phyloP scores from a whole-genome alignment of 1,140 invertebrate species.

The Drosophila asahinai region DNA sequence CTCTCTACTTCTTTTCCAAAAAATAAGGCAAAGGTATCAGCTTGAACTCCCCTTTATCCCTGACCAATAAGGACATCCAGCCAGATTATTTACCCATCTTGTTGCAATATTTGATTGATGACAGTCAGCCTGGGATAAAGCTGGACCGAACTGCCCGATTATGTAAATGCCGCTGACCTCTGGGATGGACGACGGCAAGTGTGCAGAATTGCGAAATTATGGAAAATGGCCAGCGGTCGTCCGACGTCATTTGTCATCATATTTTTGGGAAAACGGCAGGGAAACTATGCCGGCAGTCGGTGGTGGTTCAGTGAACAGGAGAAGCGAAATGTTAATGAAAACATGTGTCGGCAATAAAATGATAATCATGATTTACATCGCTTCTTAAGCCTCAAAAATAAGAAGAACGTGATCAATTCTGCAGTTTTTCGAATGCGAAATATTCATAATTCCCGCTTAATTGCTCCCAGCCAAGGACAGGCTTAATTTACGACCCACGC shows the following conservation, averaged over 20 bases:
- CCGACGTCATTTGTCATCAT: slow-evolving; percentile 70
- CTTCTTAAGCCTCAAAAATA: slow-evolving; percentile 20
- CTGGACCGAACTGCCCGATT: slow-evolving; percentile 52
- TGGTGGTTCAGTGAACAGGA: slow-evolving; percentile 19
- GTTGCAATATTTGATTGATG: slow-evolving; percentile 67
- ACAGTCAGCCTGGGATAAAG: slow-evolving; percentile 3
- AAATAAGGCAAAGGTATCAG: not conserved
- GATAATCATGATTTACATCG: slow-evolving; percentile 78
- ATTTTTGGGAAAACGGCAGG: slow-evolving; percentile 16
- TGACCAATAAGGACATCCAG: not conserved
- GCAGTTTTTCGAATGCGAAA: slow-evolving; percentile 14
- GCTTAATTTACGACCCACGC: slow-evolving; percentile 22
- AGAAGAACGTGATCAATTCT: slow-evolving; percentile 57
- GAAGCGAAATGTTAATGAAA: slow-evolving; percentile 62
- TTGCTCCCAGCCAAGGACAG: slow-evolving; percentile 29
- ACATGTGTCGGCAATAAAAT: slow-evolving; percentile 78
- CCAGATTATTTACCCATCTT: slow-evolving; percentile 22
- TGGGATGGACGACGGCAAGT: slow-evolving; percentile 57
- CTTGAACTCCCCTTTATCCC: not conserved
- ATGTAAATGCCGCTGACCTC: slow-evolving; percentile 70
- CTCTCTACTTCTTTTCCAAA: not conserved
- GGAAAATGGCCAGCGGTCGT: slow-evolving; percentile 62
- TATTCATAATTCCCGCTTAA: slow-evolving; percentile 58
- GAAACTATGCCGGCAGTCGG: slow-evolving; percentile 35
- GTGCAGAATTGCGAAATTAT: slow-evolving; percentile 75